These are phyloP conservation scores for Misgurnus anguillicaudatus DNA, from an alignment of 2,113 vertebrate species.

Conservation along the genomic window DNA sequence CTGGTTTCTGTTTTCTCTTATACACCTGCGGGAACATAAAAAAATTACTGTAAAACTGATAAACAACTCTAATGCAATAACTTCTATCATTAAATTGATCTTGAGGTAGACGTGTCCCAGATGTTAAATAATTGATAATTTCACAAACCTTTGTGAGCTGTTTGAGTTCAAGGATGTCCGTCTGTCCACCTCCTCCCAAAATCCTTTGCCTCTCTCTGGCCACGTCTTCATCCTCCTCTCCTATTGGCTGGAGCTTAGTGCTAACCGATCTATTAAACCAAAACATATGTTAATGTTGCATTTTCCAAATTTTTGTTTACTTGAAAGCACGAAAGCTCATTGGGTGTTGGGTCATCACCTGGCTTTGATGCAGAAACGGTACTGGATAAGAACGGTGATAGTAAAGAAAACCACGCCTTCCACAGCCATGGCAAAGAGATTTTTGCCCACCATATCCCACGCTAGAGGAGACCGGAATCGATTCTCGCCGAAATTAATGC, in stretches of 20 bases:
- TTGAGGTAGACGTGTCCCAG: no score
- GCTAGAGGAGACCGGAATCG: constrained; percentile 93
- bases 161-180: constrained; percentile 92
- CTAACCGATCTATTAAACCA: constrained; percentile 76
- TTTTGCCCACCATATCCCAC: constrained; percentile 96
- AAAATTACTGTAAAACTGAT: not conserved
- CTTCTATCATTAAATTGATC: not conserved
- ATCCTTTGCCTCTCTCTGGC: constrained; percentile 94
- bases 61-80: not conserved
- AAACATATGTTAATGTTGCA: not conserved
- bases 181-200: constrained; percentile 85
- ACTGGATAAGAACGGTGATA: constrained; percentile 95
- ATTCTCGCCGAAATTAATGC: constrained; percentile 80
- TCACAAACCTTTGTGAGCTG: constrained; percentile 89
- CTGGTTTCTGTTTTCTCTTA: constrained; percentile 93
- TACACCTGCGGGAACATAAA: constrained; percentile 78
- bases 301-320: not conserved
- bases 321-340: not conserved
- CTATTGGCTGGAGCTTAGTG: constrained; percentile 85
- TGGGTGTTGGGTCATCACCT: constrained; percentile 71
- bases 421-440: constrained; percentile 97
- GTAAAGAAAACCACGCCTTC: constrained; percentile 91
- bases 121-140: not conserved
- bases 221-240: constrained; percentile 96
- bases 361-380: constrained; percentile 93